These are phyloP conservation scores for Melanitta fusca DNA, from an alignment of 2,797 vertebrate species.

Conservation along the genomic window DNA sequence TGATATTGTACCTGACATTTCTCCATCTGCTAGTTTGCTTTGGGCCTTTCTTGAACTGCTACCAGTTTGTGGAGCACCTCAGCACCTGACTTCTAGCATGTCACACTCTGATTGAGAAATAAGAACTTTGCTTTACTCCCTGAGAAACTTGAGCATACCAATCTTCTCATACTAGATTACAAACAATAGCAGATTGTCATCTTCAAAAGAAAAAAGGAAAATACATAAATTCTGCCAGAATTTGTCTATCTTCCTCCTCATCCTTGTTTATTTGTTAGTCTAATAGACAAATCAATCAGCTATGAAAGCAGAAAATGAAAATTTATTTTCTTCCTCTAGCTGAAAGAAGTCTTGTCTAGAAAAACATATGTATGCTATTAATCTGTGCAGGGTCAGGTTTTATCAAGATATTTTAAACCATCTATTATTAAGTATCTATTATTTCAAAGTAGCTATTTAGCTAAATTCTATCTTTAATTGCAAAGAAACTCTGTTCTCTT, in stretches of 20 bases:
- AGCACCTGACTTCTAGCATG: background rate
- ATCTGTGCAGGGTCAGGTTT: background rate
- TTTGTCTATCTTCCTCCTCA: background rate
- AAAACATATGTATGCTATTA: background rate
- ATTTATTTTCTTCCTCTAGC: background rate
- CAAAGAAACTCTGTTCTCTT: background rate
- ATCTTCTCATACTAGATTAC: background rate
- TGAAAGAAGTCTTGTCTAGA: background rate
- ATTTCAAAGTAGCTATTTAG: background rate
- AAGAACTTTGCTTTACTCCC: background rate
- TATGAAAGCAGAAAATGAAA: background rate
- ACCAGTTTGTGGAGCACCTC: background rate
- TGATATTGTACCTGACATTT: background rate
- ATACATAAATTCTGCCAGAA: background rate
- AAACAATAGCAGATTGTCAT: background rate
- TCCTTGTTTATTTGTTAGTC: background rate
- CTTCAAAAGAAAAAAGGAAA: background rate
- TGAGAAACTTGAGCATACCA: background rate
- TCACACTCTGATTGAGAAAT: fast-evolving
- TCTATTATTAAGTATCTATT: background rate
- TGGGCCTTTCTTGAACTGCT: background rate
- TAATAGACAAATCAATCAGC: background rate
- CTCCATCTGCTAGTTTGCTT: background rate
- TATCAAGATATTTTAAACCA: background rate
- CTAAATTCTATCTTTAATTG: background rate